Conservation (phyloP, 2,888 invertebrate genomes). For the Litoditis marina region DNA sequence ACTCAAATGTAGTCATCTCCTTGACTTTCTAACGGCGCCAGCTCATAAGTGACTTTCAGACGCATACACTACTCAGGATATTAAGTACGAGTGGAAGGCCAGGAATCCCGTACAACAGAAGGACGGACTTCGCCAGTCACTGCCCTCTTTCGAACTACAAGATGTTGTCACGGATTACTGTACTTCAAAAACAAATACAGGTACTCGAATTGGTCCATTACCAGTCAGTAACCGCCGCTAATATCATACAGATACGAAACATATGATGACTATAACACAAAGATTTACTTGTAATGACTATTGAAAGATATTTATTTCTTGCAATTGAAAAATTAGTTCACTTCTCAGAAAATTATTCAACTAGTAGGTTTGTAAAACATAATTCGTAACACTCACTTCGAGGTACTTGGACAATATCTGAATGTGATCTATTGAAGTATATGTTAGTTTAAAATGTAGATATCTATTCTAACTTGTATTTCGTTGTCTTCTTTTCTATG, state of each 20-base stretch:
- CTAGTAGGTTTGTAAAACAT: too few species aligned
- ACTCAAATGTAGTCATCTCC: background rate
- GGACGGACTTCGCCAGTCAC: conserved; percentile 64
- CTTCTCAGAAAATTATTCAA: too few species aligned
- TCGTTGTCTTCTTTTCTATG: background rate
- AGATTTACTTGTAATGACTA: too few species aligned
- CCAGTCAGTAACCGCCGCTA: background rate
- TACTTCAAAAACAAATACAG: conserved; percentile 93
- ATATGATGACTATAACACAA: conserved; percentile 1
- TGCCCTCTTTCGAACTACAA: conserved; percentile 88
- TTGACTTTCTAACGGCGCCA: too few species aligned
- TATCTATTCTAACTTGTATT: background rate
- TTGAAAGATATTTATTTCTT: background rate
- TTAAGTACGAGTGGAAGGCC: conserved; percentile 88
- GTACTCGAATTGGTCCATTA: too few species aligned
- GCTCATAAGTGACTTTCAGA: conserved; percentile 64
- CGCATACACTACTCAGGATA: conserved; percentile 93
- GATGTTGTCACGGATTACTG: conserved; percentile 92
- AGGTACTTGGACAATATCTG: too few species aligned
- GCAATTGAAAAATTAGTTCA: background rate
- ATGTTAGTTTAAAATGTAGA: too few species aligned
- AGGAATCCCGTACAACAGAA: conserved; percentile 84
- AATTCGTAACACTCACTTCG: too few species aligned
- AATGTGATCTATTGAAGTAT: too few species aligned
- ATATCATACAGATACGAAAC: conserved; percentile 68